Conservation (phyloP, 2,888 invertebrate genomes). For the Helicoverpa assulta region DNA sequence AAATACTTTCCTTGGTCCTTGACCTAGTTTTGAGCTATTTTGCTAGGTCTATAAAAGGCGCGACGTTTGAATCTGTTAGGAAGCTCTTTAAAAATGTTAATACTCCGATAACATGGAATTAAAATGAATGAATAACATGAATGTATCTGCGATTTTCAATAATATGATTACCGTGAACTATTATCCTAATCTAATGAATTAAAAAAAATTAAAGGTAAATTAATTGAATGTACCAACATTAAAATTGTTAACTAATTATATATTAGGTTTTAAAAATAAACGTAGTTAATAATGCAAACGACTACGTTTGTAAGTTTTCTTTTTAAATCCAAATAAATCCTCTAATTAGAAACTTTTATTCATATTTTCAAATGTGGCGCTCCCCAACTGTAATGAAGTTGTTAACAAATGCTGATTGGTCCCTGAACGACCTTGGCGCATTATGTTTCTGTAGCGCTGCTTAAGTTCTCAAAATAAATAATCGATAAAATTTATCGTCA, state of each 20-base stretch:
- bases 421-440: constrained; percentile 80
- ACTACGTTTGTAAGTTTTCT: not conserved
- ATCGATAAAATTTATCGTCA: constrained; percentile 21
- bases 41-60: constrained; percentile 57
- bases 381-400: constrained; percentile 71
- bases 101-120: not conserved
- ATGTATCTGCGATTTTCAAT: too few relatives aligned
- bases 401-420: constrained; percentile 73
- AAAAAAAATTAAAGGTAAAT: too few relatives aligned
- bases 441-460: constrained; percentile 79
- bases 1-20: constrained; percentile 69
- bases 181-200: too few relatives aligned
- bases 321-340: not conserved
- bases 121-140: not conserved
- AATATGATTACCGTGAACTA: too few relatives aligned
- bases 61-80: constrained; percentile 61
- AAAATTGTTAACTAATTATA: too few relatives aligned
- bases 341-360: constrained; percentile 1
- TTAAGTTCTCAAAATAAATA: not conserved
- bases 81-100: not conserved
- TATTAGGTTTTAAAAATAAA: too few relatives aligned
- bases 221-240: too few relatives aligned
- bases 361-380: constrained; percentile 66
- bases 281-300: too few relatives aligned
- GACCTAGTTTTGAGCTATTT: constrained; percentile 72